A percentile compares a stretch with the other conserved stretches of the same genome.
These are phyloP conservation scores for Dipodomys merriami DNA, from an alignment of 2,113 vertebrate species.

Conservation along the genomic window DNA sequence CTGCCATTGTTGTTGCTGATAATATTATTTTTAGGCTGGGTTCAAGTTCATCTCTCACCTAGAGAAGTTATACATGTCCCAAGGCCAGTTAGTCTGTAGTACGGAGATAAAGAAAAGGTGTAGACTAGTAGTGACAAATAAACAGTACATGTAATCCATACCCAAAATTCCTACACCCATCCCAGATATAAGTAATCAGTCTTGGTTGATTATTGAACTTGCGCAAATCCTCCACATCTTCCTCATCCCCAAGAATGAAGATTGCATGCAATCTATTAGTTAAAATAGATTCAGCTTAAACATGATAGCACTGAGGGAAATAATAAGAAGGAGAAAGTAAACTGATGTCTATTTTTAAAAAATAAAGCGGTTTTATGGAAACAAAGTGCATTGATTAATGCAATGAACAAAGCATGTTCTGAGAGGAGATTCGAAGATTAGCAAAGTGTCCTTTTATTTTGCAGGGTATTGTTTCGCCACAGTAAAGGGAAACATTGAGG, in stretches of 20 bases:
- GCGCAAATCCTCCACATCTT: not conserved
- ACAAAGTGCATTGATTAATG: slow-evolving; percentile 29
- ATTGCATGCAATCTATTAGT: not conserved
- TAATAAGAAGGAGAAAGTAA: not conserved
- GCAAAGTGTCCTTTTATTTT: slow-evolving; percentile 48
- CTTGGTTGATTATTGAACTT: not conserved
- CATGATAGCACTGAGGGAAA: not conserved
- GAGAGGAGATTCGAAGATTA: slow-evolving; percentile 41
- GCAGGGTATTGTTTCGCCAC: slow-evolving; percentile 41
- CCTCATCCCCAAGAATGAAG: not conserved
- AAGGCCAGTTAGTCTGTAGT: not conserved
- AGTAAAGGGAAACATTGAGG: slow-evolving; percentile 49
- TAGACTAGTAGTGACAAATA: not conserved
- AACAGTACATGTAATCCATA: not conserved
- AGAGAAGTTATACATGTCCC: slow-evolving; percentile 1
- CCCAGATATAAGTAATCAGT: not conserved
- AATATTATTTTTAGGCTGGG: slow-evolving; percentile 3
- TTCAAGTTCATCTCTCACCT: slow-evolving; percentile 51
- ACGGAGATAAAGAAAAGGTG: not conserved
- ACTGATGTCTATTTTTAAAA: not conserved
- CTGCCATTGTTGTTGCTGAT: not conserved
- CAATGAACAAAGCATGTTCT: slow-evolving; percentile 44
- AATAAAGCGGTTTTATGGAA: slow-evolving; percentile 16
- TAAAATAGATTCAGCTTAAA: slow-evolving; percentile 26
- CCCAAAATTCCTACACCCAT: not conserved